Base-by-base conservation (phyloP, 64 coral and sea anemone species). In the Catalaphyllia jardinei region DNA sequence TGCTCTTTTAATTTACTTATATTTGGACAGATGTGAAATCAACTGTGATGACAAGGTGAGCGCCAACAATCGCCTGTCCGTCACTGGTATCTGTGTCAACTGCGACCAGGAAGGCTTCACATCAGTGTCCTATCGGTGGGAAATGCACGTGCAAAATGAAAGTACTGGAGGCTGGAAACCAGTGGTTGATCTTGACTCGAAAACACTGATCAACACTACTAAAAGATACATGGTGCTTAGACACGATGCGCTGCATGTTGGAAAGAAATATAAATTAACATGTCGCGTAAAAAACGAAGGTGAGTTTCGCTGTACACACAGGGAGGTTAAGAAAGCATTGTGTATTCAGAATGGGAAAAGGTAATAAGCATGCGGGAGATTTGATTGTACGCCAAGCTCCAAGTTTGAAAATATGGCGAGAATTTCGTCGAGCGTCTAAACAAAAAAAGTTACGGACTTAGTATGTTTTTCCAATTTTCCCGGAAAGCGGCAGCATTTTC, bases 21-120 rank as follows among this genome's bases (percentile, higher is more conserved):
- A 14, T 71, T 52, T 67, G 18, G 3, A 52, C n/a, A 85, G 81
- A 42, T 85, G 81, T 63, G 4, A 50, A 52, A 71, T 71, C 22
- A 85, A 85, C 12, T 85, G 81, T 28, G 10, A 85, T n/a, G 33
- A 85, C 19, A 85, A 85, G 7, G 62, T 85, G 19, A 85, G 71
- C 81, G 71, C 62, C n/a, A 63, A 85, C 38, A 85, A 42, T n/a
- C 61, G 22, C 10, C n/a, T 85, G 33, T 38, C 62, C 71, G 33
- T 39, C 33, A 71, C 0, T 13, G 46, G 63, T 31, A 85, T 12
- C 8, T 85, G 81, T 71, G 19, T 20, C 2, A 85, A 85, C n/a
- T 85, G 81, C 22, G 11, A 28, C 62, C 17, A 16, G 24, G 62
- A 85, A 71, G 63, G 63, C 63, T 71, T 85, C n/a, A 25, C 12